Percentiles rank a stretch among this genome's conserved stretches.
phyloP scores from a whole-genome alignment of 2,888 invertebrate species.

The Caenorhabditis doughertyi region DNA sequence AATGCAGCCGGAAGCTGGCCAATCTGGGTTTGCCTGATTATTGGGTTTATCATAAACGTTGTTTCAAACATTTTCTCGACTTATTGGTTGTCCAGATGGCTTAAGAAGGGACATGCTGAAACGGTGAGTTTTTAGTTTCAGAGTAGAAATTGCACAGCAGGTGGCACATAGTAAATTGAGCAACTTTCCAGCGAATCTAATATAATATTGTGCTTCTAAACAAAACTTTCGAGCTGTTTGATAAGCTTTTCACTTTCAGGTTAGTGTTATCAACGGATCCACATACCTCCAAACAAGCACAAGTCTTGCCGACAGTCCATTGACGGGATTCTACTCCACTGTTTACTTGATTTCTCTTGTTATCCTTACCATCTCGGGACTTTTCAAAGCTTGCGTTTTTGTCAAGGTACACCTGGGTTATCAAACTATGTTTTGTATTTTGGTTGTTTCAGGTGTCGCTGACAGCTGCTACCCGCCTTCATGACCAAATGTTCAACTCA shows the following conservation, averaged over 20 bases:
- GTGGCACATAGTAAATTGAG: too few species aligned
- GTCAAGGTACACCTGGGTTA: slow-evolving; percentile 85
- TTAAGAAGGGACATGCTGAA: slow-evolving; percentile 83
- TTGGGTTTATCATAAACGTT: slow-evolving; percentile 85
- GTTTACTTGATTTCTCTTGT: slow-evolving; percentile 85
- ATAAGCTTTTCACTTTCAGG: neutral
- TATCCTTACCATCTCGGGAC: slow-evolving; percentile 85
- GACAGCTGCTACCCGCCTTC: slow-evolving; percentile 85
- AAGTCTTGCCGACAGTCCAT: slow-evolving; percentile 84
- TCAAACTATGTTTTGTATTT: too few species aligned
- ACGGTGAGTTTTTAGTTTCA: slow-evolving; percentile 47
- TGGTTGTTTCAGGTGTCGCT: slow-evolving; percentile 81
- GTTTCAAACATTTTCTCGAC: slow-evolving; percentile 85
- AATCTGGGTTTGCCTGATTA: slow-evolving; percentile 81
- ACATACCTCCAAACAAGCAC: slow-evolving; percentile 29
- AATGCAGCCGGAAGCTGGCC: slow-evolving; percentile 85
- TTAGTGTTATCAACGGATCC: slow-evolving; percentile 68
- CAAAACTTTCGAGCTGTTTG: too few species aligned
- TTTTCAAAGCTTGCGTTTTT: slow-evolving; percentile 85
- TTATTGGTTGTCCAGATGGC: slow-evolving; percentile 87
- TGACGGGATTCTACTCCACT: slow-evolving; percentile 85
- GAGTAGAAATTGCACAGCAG: too few species aligned
- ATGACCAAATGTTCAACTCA: slow-evolving; percentile 85
- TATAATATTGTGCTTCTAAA: too few species aligned
- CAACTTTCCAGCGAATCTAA: too few species aligned